Percentiles rank a stretch among this genome's conserved stretches.
phyloP scores from a whole-genome alignment of 2,888 invertebrate genomes.

The Agonopterix arenella region DNA sequence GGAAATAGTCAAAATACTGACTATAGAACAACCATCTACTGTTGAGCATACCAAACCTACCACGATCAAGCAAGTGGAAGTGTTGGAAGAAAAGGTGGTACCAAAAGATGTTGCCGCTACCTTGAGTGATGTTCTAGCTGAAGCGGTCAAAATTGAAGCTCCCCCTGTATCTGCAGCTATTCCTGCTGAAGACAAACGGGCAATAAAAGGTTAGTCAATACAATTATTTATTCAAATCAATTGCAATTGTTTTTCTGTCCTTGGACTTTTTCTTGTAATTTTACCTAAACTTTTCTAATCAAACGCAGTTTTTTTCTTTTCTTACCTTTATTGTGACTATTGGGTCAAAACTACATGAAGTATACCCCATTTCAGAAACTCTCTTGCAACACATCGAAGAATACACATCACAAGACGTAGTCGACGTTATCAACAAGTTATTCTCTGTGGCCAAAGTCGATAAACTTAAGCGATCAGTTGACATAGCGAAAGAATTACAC shows the following conservation, averaged over 20 bases:
- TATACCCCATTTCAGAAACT: slow-evolving; percentile 10
- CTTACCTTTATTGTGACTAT: background rate
- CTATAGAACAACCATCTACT: background rate
- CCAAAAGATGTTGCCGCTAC: background rate
- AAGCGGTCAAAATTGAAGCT: background rate
- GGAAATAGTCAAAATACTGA: background rate
- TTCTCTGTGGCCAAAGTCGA: slow-evolving; percentile 3
- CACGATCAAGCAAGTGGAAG: background rate
- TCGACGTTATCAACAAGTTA: slow-evolving; percentile 5
- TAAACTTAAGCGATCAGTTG: slow-evolving; percentile 10
- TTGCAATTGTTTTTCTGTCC: no score
- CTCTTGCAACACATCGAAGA: slow-evolving; percentile 11
- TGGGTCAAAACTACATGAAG: background rate
- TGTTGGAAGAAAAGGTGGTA: background rate
- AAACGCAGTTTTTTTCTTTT: no score
- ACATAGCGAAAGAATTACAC: slow-evolving; percentile 9
- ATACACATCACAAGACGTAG: slow-evolving; percentile 7
- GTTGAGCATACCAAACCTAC: background rate
- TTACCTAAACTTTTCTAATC: no score
- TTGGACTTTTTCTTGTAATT: no score
- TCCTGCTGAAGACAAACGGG: no score
- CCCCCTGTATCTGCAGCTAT: no score
- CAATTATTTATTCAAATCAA: background rate
- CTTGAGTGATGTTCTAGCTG: background rate
- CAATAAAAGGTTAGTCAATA: background rate